Evolutionary conservation across 2,113 vertebrate genomes (phyloP).

Genomic region (Clarias macrocephalus): DNA sequence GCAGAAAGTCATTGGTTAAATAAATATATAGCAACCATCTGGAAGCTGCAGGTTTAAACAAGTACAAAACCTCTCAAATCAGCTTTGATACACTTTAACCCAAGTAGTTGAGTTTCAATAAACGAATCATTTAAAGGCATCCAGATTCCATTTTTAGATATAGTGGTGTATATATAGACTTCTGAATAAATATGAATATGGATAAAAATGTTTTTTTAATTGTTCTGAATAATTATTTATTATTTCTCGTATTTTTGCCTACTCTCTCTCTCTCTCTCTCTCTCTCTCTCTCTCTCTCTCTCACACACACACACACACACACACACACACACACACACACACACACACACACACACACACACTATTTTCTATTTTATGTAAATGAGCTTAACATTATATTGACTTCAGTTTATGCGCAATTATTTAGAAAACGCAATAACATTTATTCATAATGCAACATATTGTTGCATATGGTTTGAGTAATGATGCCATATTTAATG

Average conservation of each 20-base stretch:
- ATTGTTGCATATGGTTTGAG: not conserved
- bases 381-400: not conserved
- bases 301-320: not conserved
- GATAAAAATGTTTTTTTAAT: not conserved
- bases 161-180: not conserved
- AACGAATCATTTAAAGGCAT: not conserved
- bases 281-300: too few relatives aligned
- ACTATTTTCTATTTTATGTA: not conserved
- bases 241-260: not conserved
- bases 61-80: not conserved
- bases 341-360: not conserved
- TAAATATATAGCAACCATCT: not conserved
- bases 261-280: not conserved
- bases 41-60: not conserved
- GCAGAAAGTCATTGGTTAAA: not conserved
- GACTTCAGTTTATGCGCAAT: not conserved
- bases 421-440: not conserved
- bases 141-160: not conserved
- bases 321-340: not conserved
- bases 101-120: not conserved
- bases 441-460: not conserved
- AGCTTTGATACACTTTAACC: not conserved
- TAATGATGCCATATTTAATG: not conserved
- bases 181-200: not conserved
- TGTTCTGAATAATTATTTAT: not conserved